phyloP scores from a whole-genome alignment of 2,888 invertebrate species.

The Lacanobia oleracea region DNA sequence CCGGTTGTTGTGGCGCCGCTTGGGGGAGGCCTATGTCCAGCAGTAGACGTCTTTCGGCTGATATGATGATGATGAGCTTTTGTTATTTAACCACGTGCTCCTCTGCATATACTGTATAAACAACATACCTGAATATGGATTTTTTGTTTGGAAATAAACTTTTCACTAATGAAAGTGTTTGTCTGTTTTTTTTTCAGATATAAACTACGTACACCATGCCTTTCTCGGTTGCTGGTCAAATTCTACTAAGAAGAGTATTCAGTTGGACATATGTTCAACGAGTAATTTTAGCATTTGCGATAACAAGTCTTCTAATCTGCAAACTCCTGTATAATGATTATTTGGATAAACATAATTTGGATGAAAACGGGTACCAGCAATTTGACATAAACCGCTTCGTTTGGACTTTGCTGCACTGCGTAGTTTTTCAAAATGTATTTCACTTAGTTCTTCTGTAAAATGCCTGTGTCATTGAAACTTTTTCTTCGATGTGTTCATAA shows the following conservation, averaged over 20 bases:
- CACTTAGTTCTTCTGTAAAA: neutral
- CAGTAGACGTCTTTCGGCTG: too few species aligned
- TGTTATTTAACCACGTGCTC: too few species aligned
- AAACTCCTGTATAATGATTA: accelerated
- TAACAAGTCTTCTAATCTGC: slow-evolving; percentile 9
- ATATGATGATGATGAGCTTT: too few species aligned
- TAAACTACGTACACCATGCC: slow-evolving; percentile 5
- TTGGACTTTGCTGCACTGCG: slow-evolving; percentile 9
- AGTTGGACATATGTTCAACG: neutral
- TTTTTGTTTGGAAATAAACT: neutral
- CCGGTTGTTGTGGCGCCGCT: too few species aligned
- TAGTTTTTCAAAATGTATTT: slow-evolving; percentile 13
- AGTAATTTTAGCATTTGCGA: neutral
- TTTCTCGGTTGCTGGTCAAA: neutral
- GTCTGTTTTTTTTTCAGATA: slow-evolving; percentile 2
- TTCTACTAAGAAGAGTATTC: neutral
- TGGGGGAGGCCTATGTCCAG: too few species aligned
- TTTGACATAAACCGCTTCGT: neutral
- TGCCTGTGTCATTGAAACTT: too few species aligned
- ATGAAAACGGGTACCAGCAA: too few species aligned
- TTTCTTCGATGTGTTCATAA: too few species aligned
- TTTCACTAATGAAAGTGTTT: neutral
- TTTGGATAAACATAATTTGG: neutral
- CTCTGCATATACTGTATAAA: neutral
- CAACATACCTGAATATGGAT: neutral